These are phyloP conservation scores for Pelagia noctiluca DNA, from an alignment of 30 jellyfish, hydroid and myxozoan species.

Conservation along the genomic window DNA sequence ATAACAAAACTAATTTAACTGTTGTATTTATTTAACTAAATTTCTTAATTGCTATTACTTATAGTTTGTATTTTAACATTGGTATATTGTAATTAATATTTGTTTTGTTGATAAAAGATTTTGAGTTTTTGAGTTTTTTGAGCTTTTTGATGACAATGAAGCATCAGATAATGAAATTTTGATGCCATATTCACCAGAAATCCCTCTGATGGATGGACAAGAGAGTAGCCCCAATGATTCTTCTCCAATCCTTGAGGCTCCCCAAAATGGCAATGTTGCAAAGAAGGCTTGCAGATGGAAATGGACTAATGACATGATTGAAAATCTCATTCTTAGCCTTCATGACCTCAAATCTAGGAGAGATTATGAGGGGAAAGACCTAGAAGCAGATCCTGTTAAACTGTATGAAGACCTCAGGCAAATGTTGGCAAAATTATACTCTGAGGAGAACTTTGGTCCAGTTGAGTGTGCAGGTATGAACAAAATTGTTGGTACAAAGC, in stretches of 20 bases:
- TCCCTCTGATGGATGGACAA: constrained; percentile 1
- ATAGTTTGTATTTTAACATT: no score
- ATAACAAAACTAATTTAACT: no score
- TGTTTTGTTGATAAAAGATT: no score
- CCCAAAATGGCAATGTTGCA: no score
- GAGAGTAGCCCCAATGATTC: no score
- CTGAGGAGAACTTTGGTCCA: constrained; percentile 44
- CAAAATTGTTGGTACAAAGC: constrained; percentile 10
- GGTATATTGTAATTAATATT: no score
- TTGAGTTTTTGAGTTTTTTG: no score
- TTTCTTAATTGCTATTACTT: no score
- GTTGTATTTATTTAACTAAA: no score
- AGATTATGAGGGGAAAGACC: constrained; percentile 38
- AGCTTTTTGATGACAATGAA: neutral
- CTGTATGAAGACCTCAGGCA: constrained; percentile 48
- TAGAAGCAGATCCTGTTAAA: constrained; percentile 49
- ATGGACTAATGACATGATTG: constrained; percentile 47
- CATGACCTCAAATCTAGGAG: constrained; percentile 9
- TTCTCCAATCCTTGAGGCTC: no score
- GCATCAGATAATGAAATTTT: neutral
- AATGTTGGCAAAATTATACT: constrained; percentile 27
- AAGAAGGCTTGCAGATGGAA: constrained; percentile 8
- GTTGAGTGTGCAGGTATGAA: constrained; percentile 7
- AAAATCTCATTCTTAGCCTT: constrained; percentile 16
- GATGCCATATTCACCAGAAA: constrained; percentile 1